A percentile compares a stretch with the other conserved stretches of the same genome.
These are phyloP conservation scores for Sus cebifrons DNA, from an alignment of 2,797 vertebrate species.

Conservation along the genomic window DNA sequence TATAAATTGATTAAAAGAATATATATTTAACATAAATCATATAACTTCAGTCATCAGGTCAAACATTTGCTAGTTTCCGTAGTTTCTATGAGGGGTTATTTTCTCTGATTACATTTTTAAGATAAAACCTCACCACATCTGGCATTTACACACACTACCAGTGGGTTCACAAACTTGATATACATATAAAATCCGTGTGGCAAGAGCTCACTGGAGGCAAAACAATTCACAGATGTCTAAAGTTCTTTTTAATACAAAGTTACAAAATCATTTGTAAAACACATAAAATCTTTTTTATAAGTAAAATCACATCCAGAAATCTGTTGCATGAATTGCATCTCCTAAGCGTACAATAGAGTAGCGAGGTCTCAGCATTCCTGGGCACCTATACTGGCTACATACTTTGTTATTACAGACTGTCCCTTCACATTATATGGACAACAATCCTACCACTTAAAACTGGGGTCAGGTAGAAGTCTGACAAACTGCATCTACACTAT, in stretches of 20 bases:
- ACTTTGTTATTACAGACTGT: conserved; percentile 99
- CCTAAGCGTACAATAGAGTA: conserved; percentile 96
- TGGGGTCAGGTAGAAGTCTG: conserved; percentile 97
- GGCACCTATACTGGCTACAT: conserved; percentile 94
- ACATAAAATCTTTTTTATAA: conserved; percentile 95
- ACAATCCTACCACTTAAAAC: conserved; percentile 99
- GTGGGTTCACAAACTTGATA: conserved; percentile 92
- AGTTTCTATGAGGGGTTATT: conserved; percentile 91
- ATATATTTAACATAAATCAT: conserved; percentile 94
- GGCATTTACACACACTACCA: conserved; percentile 90
- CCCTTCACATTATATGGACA: conserved; percentile 99
- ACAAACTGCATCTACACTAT: conserved; percentile 99
- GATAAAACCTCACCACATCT: conserved; percentile 93
- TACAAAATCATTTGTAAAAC: conserved; percentile 95
- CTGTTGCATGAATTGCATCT: conserved; percentile 93
- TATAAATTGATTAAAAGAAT: conserved; percentile 97
- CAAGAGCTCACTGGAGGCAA: conserved; percentile 93
- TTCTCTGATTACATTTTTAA: conserved; percentile 92
- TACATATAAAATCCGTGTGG: conserved; percentile 93
- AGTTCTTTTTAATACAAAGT: conserved; percentile 94
- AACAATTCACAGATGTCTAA: conserved; percentile 93
- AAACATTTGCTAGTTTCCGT: conserved; percentile 94
- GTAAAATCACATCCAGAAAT: conserved; percentile 95
- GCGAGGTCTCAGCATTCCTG: conserved; percentile 97
- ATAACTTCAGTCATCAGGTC: conserved; percentile 94